Evolutionary conservation across 2,888 invertebrate genomes (phyloP), one percentile per base, ranked within the genome.

Genomic region (Alentia gelatinosa): DNA sequence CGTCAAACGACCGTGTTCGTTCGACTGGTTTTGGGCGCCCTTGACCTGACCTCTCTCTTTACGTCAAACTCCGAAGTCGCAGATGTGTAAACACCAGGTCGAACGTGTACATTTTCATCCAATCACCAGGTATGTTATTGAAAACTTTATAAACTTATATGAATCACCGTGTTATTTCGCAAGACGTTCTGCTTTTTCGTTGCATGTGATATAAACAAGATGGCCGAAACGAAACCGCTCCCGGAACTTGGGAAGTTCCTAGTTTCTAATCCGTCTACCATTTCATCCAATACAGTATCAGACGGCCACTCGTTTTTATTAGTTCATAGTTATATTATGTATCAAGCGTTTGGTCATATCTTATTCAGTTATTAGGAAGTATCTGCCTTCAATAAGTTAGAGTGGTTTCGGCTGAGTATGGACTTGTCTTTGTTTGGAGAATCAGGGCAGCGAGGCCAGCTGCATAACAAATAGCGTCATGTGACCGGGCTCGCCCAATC

Each of bases 21-120:
- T 42, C 23, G 9, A 75, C 75, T 75, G 75, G 75, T 75, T 79
- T 7, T 7, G 37, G 5, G 47, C 40, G 84, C 84, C 84, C 84
- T 84, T 84, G 84, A 84, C 84, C 47, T 84, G 84, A 84, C 84
- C 84, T 84, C 79, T 47, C 42, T 84, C 37, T 40, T 47, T 40
- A 84, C 84, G 84, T 84, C 84, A 84, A 42, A 84, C 84, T 84
- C 84, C 84, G n/a, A 79, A 79, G 79, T 63, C 79, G 79, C 79
- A 39, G 47, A 84, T 84, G 84, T 84, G 84, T 84, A 84, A 84
- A 84, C 84, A 84, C 84, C 39, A 15, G 84, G 40, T 84, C 26
- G 84, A 84, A 47, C 84, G 84, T 26, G 47, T 39, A 26, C 39
- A 33, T 7, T 42, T 84, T 39, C 84, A 84, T 84, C 84, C 84